These are phyloP conservation scores for Tinamus guttatus DNA, from an alignment of 2,113 vertebrate species.

Conservation along the genomic window DNA sequence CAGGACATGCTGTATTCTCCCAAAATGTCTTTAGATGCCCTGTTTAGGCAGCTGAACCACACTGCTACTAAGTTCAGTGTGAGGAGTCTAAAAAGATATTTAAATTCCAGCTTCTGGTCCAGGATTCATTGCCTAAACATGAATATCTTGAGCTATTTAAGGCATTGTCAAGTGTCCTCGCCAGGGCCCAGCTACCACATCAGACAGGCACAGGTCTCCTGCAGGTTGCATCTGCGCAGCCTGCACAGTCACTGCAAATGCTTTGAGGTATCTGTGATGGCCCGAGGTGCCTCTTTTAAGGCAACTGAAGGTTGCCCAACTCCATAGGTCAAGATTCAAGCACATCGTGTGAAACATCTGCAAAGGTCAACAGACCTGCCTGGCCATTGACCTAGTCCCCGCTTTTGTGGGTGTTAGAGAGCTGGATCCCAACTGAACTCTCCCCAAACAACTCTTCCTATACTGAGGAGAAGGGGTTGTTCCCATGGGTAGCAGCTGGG, in stretches of 20 bases:
- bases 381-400: not conserved
- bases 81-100: not conserved
- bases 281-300: not conserved
- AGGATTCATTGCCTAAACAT: not conserved
- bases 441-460: not conserved
- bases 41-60: not conserved
- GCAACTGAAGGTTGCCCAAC: not conserved
- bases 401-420: not conserved
- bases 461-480: not conserved
- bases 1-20: not conserved
- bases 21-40: not conserved
- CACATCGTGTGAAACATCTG: not conserved
- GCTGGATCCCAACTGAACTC: no score
- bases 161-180: not conserved
- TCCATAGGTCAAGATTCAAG: not conserved
- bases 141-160: not conserved
- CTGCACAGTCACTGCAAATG: not conserved
- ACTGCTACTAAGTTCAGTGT: not conserved
- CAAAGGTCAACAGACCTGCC: not conserved
- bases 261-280: not conserved
- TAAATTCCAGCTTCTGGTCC: not conserved
- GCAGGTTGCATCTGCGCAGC: not conserved
- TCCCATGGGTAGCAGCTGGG: not conserved
- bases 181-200: not conserved
- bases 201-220: not conserved